A percentile compares a stretch with the other conserved stretches of the same genome.
phyloP scores from a whole-genome alignment of 1,140 invertebrate genomes.

The Ridgeia piscesae region DNA sequence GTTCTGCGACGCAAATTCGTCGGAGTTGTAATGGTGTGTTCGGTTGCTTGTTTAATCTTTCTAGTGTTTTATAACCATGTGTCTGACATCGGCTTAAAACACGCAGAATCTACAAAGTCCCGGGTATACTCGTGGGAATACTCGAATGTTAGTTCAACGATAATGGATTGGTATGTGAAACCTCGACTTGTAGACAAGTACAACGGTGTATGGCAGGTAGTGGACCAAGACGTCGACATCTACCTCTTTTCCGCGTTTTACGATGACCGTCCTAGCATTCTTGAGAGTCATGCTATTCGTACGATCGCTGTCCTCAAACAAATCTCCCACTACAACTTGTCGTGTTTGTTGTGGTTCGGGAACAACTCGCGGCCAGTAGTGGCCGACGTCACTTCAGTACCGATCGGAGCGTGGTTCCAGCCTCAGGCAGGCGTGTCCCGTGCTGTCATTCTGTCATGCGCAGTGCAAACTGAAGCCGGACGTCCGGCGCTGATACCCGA shows the following conservation, averaged over 20 bases:
- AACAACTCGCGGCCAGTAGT: not conserved
- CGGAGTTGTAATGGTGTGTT: no score
- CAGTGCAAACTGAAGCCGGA: not conserved
- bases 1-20: no score
- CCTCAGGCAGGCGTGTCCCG: not conserved
- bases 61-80: no score
- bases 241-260: constrained; percentile 26
- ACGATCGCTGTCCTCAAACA: not conserved
- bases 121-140: no score
- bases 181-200: not conserved
- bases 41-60: no score
- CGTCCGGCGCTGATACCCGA: not conserved
- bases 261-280: constrained; percentile 13
- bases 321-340: not conserved
- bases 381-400: not conserved
- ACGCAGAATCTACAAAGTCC: no score
- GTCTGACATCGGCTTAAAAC: no score
- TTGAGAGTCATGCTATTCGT: not conserved
- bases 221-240: not conserved
- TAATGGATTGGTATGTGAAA: no score
- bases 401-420: not conserved
- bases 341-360: not conserved
- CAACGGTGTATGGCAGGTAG: constrained; percentile 1
- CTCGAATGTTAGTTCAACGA: no score
- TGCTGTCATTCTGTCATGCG: not conserved